Base-by-base conservation (phyloP, 2,797 vertebrate genomes). In the Acipenser oxyrinchus region DNA sequence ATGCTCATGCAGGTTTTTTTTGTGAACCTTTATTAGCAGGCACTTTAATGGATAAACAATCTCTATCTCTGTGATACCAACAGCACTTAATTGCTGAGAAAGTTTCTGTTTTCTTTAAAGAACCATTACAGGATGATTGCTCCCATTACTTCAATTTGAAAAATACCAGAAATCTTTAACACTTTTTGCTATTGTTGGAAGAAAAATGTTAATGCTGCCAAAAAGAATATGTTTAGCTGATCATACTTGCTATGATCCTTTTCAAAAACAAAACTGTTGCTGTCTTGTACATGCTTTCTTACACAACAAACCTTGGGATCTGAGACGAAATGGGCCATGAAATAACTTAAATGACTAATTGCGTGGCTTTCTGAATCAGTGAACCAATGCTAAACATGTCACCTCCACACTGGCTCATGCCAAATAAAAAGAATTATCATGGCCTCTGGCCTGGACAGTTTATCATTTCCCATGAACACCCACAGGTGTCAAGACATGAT, bases 11-110 rank as follows among this genome's bases (percentile, higher is more conserved):
- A 65, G 73, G 76, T 66, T 74, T 60, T 82, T 86, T 87, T 77
- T 60, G 13, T 74, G 83, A 37, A 80, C 78, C 80, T 84, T 82
- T 79, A 82, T 81, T 88, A 82, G 75, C 86, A 85, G 86, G 83
- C 74, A 81, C 78, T 85, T 86, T 86, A 88, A 79, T n/a, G 53
- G 69, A 70, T 76, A 87, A 84, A 87, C 86, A 87, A 87, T 86
- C 83, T 86, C 23, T 37, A 37, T 37, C 23, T 37, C 23, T 37
- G 23, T 37, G 23, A 37, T 37, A 37, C 23, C 23, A 37, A 76
- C 77, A 80, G 86, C 76, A 74, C 71, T 62, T 81, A 85, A 86
- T 82, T 86, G 79, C 79, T 82, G 71, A 84, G 77, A 87, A 86
- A 82, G 74, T 80, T 74, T 37, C 23, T 82, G 76, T 78, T 85